These are phyloP conservation scores for Chelon auratus DNA, from an alignment of 2,797 vertebrate species.

Conservation along the genomic window DNA sequence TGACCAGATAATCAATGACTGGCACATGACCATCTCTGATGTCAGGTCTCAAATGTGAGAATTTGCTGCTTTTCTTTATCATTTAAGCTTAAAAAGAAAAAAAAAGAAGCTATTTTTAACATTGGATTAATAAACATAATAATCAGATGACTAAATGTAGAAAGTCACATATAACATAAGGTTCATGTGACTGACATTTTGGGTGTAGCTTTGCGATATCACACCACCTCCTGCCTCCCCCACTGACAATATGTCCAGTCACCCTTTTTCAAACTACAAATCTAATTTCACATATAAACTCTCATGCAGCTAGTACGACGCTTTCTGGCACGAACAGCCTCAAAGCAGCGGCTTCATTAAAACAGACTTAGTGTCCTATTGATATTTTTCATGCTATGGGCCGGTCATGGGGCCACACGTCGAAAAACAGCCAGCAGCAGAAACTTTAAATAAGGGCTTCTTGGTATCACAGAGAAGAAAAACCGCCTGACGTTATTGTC, in stretches of 20 bases:
- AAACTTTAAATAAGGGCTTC: neutral
- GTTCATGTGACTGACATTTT: neutral
- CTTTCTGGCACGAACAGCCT: constrained; percentile 10
- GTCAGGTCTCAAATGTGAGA: neutral
- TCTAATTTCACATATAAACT: constrained; percentile 24
- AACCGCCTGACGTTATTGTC: constrained; percentile 24
- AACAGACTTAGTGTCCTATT: constrained; percentile 40
- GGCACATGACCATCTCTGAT: neutral
- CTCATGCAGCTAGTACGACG: constrained; percentile 34
- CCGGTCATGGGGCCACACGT: constrained; percentile 9
- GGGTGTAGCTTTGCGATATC: neutral
- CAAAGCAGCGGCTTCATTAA: constrained; percentile 46
- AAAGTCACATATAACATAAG: neutral
- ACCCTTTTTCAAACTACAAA: neutral
- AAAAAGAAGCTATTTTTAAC: neutral
- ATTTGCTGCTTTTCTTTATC: neutral
- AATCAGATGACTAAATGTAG: neutral
- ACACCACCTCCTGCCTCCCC: neutral
- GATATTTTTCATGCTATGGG: constrained; percentile 16
- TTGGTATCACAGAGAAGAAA: constrained; percentile 48
- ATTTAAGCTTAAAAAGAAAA: neutral
- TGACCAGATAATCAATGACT: too few relatives aligned
- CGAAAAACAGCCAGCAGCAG: constrained; percentile 8
- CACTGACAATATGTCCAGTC: neutral
- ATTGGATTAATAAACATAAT: neutral